phyloP scores from a whole-genome alignment of 2,113 vertebrate genomes.

The Oostethus manadensis region DNA sequence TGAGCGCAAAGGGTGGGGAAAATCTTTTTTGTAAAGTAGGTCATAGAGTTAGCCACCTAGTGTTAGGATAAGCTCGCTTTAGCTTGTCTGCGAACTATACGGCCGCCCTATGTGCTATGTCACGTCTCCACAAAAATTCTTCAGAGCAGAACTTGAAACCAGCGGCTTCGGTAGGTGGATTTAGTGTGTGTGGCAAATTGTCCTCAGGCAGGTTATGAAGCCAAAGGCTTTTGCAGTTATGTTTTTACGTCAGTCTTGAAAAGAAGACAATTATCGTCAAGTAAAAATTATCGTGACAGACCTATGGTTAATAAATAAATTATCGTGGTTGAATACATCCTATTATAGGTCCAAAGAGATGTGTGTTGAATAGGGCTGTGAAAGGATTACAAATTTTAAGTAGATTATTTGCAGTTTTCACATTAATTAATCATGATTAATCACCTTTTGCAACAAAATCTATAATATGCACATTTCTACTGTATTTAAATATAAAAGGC shows the following conservation, averaged over 20 bases:
- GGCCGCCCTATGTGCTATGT: slow-evolving; percentile 60
- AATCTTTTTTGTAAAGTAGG: slow-evolving; percentile 73
- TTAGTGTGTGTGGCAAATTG: background rate
- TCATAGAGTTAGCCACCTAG: slow-evolving; percentile 64
- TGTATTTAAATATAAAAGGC: no score
- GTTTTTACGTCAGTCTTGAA: background rate
- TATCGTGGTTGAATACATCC: no score
- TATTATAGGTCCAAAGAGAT: no score
- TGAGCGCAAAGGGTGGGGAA: slow-evolving; percentile 53
- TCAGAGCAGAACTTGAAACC: slow-evolving; percentile 14
- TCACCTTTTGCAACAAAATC: no score
- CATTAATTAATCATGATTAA: no score
- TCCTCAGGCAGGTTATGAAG: background rate
- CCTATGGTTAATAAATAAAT: no score
- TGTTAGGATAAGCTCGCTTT: slow-evolving; percentile 56
- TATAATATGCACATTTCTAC: no score
- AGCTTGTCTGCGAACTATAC: slow-evolving; percentile 63
- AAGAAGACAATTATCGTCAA: no score
- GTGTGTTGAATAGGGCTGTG: no score
- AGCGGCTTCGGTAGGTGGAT: background rate
- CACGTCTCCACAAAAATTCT: slow-evolving; percentile 51
- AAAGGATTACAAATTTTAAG: no score
- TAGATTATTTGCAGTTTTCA: no score
- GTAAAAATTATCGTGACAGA: no score
- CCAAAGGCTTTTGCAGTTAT: slow-evolving; percentile 1